A percentile compares a stretch with the other conserved stretches of the same genome.
Conservation (phyloP, 2,797 vertebrate species). For the Chaenodraco wilsoni region DNA sequence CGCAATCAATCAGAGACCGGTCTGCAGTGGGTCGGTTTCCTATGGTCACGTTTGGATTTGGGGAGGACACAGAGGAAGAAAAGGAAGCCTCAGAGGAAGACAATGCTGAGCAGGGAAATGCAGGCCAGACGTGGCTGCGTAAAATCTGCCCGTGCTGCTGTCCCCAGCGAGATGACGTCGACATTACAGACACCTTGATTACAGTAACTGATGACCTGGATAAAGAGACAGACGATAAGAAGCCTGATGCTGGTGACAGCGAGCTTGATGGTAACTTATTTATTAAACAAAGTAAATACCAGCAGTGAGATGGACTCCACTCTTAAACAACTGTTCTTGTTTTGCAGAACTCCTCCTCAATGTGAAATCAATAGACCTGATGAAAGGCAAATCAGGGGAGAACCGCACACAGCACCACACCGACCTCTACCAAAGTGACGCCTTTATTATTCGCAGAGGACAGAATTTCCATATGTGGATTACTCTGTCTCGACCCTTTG, state of each 20-base stretch:
- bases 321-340: slow-evolving; percentile 12
- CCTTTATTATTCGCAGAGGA: slow-evolving; percentile 88
- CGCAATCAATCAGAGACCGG: slow-evolving; percentile 51
- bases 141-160: slow-evolving; percentile 69
- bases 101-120: slow-evolving; percentile 15
- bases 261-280: slow-evolving; percentile 62
- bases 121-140: slow-evolving; percentile 65
- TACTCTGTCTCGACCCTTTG: slow-evolving; percentile 81
- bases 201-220: slow-evolving; percentile 16
- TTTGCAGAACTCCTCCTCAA: slow-evolving; percentile 82
- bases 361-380: slow-evolving; percentile 85
- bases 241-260: slow-evolving; percentile 22
- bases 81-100: slow-evolving; percentile 41
- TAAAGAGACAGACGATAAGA: neutral
- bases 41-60: slow-evolving; percentile 54
- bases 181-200: slow-evolving; percentile 46
- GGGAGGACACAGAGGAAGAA: slow-evolving; percentile 42
- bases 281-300: neutral
- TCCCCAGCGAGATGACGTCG: slow-evolving; percentile 3
- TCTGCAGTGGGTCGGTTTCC: slow-evolving; percentile 79
- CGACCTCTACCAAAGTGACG: slow-evolving; percentile 80
- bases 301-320: neutral
- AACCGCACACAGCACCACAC: slow-evolving; percentile 87
- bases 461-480: slow-evolving; percentile 86
- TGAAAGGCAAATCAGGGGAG: slow-evolving; percentile 75